A percentile compares a stretch with the other conserved stretches of the same genome.
These are phyloP conservation scores for Maniola jurtina DNA, from an alignment of 1,140 invertebrate genomes.

Conservation along the genomic window DNA sequence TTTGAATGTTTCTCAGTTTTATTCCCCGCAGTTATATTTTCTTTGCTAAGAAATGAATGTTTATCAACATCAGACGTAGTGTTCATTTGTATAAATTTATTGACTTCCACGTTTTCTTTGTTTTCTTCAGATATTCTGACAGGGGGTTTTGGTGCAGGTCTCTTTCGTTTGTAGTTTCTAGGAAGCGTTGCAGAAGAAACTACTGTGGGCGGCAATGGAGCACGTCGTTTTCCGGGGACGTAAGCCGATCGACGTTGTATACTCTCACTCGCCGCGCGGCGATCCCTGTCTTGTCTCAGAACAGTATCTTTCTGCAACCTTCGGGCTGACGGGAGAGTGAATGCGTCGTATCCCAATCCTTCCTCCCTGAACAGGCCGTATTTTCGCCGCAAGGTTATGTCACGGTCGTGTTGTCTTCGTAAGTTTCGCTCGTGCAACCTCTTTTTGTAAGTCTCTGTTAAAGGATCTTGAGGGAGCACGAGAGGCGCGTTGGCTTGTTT, in stretches of 20 bases:
- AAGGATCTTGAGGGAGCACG: conserved; percentile 70
- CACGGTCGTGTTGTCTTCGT: conserved; percentile 76
- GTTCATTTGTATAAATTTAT: conserved; percentile 40
- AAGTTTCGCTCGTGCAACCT: conserved; percentile 81
- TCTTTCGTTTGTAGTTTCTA: conserved; percentile 53
- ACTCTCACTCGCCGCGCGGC: conserved; percentile 80
- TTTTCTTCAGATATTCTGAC: conserved; percentile 32
- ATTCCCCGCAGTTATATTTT: not conserved
- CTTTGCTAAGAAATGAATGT: conserved; percentile 3
- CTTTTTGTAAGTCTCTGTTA: conserved; percentile 81
- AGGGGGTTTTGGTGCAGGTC: conserved; percentile 62
- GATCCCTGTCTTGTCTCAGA: conserved; percentile 57
- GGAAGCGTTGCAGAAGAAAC: conserved; percentile 38
- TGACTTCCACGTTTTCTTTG: conserved; percentile 39
- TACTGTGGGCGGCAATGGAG: conserved; percentile 81
- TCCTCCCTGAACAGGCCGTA: conserved; percentile 81
- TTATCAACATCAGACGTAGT: conserved; percentile 20
- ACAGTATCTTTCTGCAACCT: conserved; percentile 43
- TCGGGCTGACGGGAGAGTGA: conserved; percentile 77
- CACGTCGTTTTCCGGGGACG: conserved; percentile 29
- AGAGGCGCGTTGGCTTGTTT: conserved; percentile 52
- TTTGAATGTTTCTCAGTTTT: conserved; percentile 23
- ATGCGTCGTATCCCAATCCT: conserved; percentile 69
- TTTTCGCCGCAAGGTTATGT: conserved; percentile 81
- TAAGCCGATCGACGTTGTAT: conserved; percentile 79